phyloP scores from a whole-genome alignment of 2,888 invertebrate species.

The Alloscopus bannaensis region DNA sequence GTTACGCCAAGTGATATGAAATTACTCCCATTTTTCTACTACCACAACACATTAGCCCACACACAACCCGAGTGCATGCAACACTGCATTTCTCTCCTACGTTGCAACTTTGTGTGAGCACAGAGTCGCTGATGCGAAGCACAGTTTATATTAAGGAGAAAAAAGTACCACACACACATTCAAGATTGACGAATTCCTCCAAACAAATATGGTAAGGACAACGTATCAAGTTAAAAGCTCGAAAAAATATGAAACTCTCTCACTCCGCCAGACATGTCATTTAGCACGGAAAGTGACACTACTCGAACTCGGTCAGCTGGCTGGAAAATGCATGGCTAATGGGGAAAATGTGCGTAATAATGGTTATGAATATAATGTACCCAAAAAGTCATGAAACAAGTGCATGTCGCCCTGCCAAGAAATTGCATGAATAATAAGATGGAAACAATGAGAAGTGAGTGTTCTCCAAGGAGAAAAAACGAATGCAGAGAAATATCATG shows the following conservation, averaged over 20 bases:
- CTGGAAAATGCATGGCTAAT: background rate
- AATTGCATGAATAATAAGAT: slow-evolving; percentile 61
- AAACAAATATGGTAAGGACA: slow-evolving; percentile 18
- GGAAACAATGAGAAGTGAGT: slow-evolving; percentile 47
- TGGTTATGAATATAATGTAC: background rate
- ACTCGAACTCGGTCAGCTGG: background rate
- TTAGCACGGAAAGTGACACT: background rate
- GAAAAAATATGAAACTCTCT: background rate
- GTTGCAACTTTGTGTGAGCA: no score
- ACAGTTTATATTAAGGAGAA: slow-evolving; percentile 16
- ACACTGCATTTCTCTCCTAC: no score
- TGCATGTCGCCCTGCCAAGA: slow-evolving; percentile 42
- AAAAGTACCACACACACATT: slow-evolving; percentile 39
- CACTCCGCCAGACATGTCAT: background rate
- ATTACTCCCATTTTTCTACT: slow-evolving; percentile 38
- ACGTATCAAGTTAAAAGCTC: background rate
- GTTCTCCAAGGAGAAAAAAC: slow-evolving; percentile 17
- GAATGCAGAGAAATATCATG: slow-evolving; percentile 11
- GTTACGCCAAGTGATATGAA: background rate
- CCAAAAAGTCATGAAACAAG: slow-evolving; percentile 18
- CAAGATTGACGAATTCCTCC: slow-evolving; percentile 6
- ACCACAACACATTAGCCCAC: background rate
- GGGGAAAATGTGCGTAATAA: background rate
- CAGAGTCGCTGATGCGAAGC: no score
- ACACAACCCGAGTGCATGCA: no score